Base-by-base conservation (phyloP, 2,888 invertebrate genomes). In the Nycteola revayana region DNA sequence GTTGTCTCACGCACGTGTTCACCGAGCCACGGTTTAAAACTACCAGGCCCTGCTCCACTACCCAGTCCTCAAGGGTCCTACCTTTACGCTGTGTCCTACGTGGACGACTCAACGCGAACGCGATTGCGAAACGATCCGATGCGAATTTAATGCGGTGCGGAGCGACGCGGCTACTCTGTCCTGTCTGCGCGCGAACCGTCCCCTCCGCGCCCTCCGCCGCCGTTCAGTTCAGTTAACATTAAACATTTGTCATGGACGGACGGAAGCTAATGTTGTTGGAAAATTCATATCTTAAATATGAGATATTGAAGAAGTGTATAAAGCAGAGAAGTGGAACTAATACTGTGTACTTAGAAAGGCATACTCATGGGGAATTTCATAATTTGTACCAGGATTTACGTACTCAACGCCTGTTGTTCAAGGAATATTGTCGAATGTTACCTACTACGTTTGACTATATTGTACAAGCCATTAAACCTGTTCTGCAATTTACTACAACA, bases 381-480 rank as follows among this genome's bases (percentile, higher is more conserved):
- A 39, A 46, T 46, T 46, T 46, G 39, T 39, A 34, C 9, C 7
- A 46, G 31, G 32, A 42, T 6, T 46, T 46, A 46, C 36, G 42
- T n/a, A 20, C 32, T 41, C 37, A 38, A 44, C 44, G 36, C 22
- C 9, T 36, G 34, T 40, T 45, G 10, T 45, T 41, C 37, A 45
- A 45, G 32, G 34, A 36, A 39, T 39, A 39, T 27, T 42, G 42
- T 37, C 36, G 42, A 42, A 34, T 36, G 36, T 41, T 41, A 9
- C 36, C 41, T 36, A 30, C 38, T 24, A 40, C 39, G 22, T 37
- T 37, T 38, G 41, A 46, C 29, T 47, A 46, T 41, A 40, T 46
- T 36, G 40, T 41, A 5, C 36, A 49, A 42, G 42, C 42, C 43
- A 44, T 42, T 9, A 35, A 41, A 43, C 43, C 47, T 43, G 43